phyloP scores from a whole-genome alignment of 2,113 vertebrate genomes.

The Polypterus senegalus region DNA sequence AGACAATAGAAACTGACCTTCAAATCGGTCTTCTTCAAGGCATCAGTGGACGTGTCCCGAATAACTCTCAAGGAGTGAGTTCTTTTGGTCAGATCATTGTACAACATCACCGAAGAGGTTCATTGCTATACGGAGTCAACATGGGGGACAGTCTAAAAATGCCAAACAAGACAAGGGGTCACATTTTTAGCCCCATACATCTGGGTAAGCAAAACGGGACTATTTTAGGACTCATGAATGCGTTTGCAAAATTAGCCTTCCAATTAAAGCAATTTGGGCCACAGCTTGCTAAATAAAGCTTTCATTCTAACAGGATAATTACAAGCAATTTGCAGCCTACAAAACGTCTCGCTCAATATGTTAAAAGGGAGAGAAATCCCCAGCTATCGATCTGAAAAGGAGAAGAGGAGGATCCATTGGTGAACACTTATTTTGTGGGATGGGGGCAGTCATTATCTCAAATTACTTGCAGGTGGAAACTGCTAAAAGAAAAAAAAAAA shows the following conservation, averaged over 20 bases:
- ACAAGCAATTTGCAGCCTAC: slow-evolving; percentile 54
- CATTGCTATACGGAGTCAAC: too few species aligned
- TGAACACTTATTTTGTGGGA: not conserved
- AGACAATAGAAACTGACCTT: too few species aligned
- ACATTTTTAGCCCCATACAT: slow-evolving; percentile 18
- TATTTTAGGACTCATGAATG: slow-evolving; percentile 28
- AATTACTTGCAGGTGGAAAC: slow-evolving; percentile 44
- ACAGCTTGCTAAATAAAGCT: slow-evolving; percentile 49
- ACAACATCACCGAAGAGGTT: too few species aligned
- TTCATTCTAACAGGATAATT: slow-evolving; percentile 50
- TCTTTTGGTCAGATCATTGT: too few species aligned
- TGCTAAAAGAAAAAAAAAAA: slow-evolving; percentile 7
- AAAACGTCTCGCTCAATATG: slow-evolving; percentile 29
- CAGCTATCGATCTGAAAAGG: not conserved
- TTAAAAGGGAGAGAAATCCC: slow-evolving; percentile 2
- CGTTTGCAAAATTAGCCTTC: slow-evolving; percentile 27
- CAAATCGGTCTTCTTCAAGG: too few species aligned
- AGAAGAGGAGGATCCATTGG: slow-evolving; percentile 7
- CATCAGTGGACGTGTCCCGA: too few species aligned
- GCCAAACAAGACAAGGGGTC: slow-evolving; percentile 1
- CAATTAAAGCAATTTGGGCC: slow-evolving; percentile 36
- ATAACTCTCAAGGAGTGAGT: too few species aligned
- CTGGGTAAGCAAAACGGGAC: slow-evolving; percentile 16
- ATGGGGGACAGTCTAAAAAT: not conserved
- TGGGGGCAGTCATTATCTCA: slow-evolving; percentile 9